A percentile compares a stretch with the other conserved stretches of the same genome.
These are phyloP conservation scores for Megaptera novaeangliae DNA, from an alignment of 2,113 vertebrate genomes.

Conservation along the genomic window DNA sequence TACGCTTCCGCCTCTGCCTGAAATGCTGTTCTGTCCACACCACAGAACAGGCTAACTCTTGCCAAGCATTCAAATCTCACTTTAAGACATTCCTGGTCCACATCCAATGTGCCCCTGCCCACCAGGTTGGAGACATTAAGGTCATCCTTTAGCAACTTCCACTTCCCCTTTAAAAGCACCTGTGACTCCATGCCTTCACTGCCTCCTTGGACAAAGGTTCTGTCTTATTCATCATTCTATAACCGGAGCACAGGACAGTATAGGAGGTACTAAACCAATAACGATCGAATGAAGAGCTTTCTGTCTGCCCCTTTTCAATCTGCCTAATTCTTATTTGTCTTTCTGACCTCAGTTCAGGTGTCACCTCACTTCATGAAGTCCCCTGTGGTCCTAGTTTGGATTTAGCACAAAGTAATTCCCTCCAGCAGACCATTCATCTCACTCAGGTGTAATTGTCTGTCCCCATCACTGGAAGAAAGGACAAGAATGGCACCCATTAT, in stretches of 20 bases:
- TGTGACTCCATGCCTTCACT: not conserved
- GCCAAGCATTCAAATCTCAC: not conserved
- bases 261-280: not conserved
- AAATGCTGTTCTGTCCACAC: not conserved
- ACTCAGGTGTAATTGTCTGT: not conserved
- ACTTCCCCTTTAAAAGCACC: not conserved
- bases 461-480: not conserved
- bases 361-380: not conserved
- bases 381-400: not conserved
- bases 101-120: not conserved
- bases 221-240: not conserved
- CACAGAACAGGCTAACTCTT: not conserved
- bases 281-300: not conserved
- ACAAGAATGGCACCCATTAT: rapidly evolving
- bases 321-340: not conserved
- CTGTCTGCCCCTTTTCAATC: not conserved
- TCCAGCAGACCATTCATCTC: not conserved
- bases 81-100: not conserved
- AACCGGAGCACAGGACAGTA: not conserved
- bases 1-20: not conserved
- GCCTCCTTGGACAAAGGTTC: not conserved
- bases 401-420: not conserved
- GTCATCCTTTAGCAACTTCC: not conserved
- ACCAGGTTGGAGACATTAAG: not conserved
- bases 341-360: not conserved